Evolutionary conservation across 1,140 invertebrate species (phyloP), one percentile per base, ranked within the genome.

Genomic region (Physella acuta): DNA sequence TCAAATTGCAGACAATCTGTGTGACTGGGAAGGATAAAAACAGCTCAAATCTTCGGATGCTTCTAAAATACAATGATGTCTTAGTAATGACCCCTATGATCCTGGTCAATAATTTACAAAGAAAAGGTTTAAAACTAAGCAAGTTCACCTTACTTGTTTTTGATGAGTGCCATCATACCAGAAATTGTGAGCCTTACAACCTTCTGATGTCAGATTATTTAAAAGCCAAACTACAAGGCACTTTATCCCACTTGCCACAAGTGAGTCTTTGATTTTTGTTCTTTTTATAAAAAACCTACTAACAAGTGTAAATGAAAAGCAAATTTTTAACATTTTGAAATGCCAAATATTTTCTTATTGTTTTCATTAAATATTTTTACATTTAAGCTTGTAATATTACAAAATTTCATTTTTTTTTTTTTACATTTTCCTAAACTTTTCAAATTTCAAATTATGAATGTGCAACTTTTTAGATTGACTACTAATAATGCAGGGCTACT

Each of bases 131-230:
- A 0, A 63, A 58, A 1, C 34, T 81, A 4, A 44, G 37, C 20
- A 71, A 68, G 0, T 77, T 83, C 58, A 64, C 75, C 14, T 69
- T 84, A 49, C 44, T 84, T 20, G 71, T 84, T 24, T 72, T 84
- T 37, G 84, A 85, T 63, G 84, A 85, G 66, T 85, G 84, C 67
- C 84, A 85, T 62, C 81, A 85, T 56, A 81, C 82, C 20, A 70
- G 70, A 16, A 82, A 82, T 37, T 75, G 78, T 8, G 79, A 82
- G 55, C 78, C 83, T 0, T 85, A 84, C 73, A 81, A 78, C 61
- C 76, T 67, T 5, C 67, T 84, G 0, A 82, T 83, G 79, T 71
- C 73, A 44, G 20, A 20, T 44, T 44, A 44, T 44, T 20, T 44
- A 44, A 11, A 11, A 11, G 39, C 39, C 8, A 44, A 44, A 44